Percentiles rank a stretch among this genome's conserved stretches.
phyloP scores from a whole-genome alignment of 2,113 vertebrate species.

The Accipiter virgatus region DNA sequence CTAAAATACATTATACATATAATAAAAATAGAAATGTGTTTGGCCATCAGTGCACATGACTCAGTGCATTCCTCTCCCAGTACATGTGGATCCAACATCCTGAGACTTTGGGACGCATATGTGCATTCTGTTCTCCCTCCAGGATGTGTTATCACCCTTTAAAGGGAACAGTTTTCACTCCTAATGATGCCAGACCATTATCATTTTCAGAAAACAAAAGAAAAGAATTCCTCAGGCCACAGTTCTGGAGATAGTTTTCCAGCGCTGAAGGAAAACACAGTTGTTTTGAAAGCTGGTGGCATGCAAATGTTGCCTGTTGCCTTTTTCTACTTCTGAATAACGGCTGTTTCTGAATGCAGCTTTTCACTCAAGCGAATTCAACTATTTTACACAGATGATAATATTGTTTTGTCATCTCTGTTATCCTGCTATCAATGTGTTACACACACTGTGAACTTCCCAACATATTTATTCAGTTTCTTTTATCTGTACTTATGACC shows the following conservation, averaged over 20 bases:
- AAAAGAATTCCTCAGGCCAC: not conserved
- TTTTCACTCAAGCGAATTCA: not conserved
- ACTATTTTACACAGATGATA: not conserved
- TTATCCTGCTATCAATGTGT: not conserved
- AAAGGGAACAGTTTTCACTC: not conserved
- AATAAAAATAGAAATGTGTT: not conserved
- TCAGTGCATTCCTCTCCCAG: not conserved
- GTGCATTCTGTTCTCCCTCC: not conserved
- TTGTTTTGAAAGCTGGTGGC: constrained; percentile 1
- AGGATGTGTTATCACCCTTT: not conserved
- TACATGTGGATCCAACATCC: not conserved
- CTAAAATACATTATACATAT: not conserved
- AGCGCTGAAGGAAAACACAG: not conserved
- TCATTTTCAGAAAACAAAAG: not conserved
- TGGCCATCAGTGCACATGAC: not conserved
- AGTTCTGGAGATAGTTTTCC: not conserved
- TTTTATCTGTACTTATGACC: not conserved
- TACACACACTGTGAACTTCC: not conserved
- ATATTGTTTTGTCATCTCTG: not conserved
- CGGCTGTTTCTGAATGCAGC: not conserved
- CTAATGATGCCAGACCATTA: not conserved
- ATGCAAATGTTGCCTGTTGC: not conserved
- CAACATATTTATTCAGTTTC: not conserved
- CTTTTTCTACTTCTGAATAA: not conserved
- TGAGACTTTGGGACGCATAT: not conserved